Conservation (phyloP, 2,113 vertebrate genomes). For the Sapajus apella region DNA sequence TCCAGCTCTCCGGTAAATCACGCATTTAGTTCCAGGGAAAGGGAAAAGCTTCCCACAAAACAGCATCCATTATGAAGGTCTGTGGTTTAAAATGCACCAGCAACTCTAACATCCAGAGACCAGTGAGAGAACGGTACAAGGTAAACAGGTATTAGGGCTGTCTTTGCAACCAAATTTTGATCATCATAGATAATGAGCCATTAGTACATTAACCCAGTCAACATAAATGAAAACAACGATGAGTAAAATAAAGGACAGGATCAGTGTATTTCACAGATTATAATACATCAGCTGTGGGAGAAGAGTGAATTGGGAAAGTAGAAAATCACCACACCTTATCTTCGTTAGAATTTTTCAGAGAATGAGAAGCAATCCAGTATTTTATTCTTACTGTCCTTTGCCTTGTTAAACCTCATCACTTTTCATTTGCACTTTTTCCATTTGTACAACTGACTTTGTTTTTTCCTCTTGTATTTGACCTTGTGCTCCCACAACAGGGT, state of each 20-base stretch:
- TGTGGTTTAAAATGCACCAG: too few species aligned
- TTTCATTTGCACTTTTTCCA: not conserved
- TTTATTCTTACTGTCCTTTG: not conserved
- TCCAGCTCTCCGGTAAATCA: not conserved
- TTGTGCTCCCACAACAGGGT: rapidly evolving
- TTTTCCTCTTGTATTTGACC: not conserved
- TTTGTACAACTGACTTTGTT: not conserved
- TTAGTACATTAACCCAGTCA: not conserved
- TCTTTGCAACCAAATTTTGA: not conserved
- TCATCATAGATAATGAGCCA: not conserved
- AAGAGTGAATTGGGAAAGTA: not conserved
- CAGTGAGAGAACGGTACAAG: rapidly evolving
- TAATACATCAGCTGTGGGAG: rapidly evolving
- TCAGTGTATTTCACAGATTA: rapidly evolving
- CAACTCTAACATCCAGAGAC: not conserved
- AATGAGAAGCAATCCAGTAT: rapidly evolving
- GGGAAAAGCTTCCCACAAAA: too few species aligned
- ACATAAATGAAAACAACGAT: not conserved
- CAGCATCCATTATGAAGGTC: not conserved
- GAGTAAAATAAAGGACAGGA: not conserved
- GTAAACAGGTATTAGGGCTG: rapidly evolving
- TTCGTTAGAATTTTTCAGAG: not conserved
- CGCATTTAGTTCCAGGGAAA: not conserved
- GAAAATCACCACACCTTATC: not conserved
- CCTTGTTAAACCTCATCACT: not conserved